Base-by-base conservation (phyloP, 2,797 vertebrate species). In the Gallinago nigripennis region DNA sequence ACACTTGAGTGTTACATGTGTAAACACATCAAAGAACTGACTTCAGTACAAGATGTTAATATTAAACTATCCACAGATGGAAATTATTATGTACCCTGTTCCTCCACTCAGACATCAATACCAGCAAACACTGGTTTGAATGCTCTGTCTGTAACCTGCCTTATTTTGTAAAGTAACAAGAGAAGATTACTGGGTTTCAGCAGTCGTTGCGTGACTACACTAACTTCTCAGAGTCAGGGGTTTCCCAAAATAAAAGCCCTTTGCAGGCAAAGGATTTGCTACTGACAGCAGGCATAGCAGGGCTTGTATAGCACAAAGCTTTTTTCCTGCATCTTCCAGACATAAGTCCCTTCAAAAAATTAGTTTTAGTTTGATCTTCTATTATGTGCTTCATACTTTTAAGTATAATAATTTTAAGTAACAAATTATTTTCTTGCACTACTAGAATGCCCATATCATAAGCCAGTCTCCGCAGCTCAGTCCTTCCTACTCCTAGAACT, bases 21-120 rank as follows among this genome's bases (percentile, higher is more conserved):
- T 92, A 96, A 96, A 94, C 82, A 95, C 27, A 92, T 78, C 35
- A 60, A 94, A 92, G 73, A 96, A 58, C 41, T 82, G 43, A 95
- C 65, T 87, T 84, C 84, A 60, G 78, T 82, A 77, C n/a, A 82
- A 65, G 82, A 64, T 75, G 56, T 88, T 92, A 96, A 89, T 91
- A 94, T 73, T 82, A 88, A 72, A 79, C 88, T 92, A 90, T 77
- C 60, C 27, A 82, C 69, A 95, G 88, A 95, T 86, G 82, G 79
- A 66, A 93, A 94, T 94, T 80, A 96, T 89, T 77, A 96, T 60
- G 50, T 84, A 90, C 5, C 17, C 46, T 4, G 3, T 15, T 92
- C 45, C 53, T 66, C 75, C 68, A 76, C 78, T 70, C 71, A 94
- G 88, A 57, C 69, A 83, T n/a, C 75, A 69, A 75, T 15, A 25